A percentile compares a stretch with the other conserved stretches of the same genome.
Evolutionary conservation across 2,888 invertebrate species (phyloP).

Genomic region (Micoletzkya japonica): DNA sequence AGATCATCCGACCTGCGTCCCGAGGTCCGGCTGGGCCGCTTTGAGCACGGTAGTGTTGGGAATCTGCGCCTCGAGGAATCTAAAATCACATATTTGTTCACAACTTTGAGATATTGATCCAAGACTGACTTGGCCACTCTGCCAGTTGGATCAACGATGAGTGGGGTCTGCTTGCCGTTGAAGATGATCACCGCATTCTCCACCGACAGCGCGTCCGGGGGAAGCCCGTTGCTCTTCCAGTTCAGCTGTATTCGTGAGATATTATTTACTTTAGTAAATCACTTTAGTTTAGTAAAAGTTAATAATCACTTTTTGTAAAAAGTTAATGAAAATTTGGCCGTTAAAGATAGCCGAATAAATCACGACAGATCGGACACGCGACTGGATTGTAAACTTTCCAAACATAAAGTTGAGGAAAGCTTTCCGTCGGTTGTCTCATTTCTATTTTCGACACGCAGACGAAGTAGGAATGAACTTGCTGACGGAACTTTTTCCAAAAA

Average conservation of each 20-base stretch:
- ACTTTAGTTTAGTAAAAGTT: not conserved
- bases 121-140: slow-evolving; percentile 12
- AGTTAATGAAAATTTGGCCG: too few relatives aligned
- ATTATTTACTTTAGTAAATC: not conserved
- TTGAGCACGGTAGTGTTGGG: slow-evolving; percentile 76
- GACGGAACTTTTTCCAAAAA: too few relatives aligned
- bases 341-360: too few relatives aligned
- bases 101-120: not conserved
- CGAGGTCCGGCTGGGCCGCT: slow-evolving; percentile 74
- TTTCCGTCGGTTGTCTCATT: too few relatives aligned
- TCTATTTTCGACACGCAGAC: too few relatives aligned
- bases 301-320: too few relatives aligned
- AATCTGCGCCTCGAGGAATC: slow-evolving; percentile 68
- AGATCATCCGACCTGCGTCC: slow-evolving; percentile 44
- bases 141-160: slow-evolving; percentile 81
- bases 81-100: not conserved
- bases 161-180: slow-evolving; percentile 74
- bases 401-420: too few relatives aligned
- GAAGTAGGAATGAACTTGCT: too few relatives aligned
- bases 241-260: slow-evolving; percentile 70
- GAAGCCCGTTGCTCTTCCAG: slow-evolving; percentile 84
- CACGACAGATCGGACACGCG: too few relatives aligned
- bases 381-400: too few relatives aligned
- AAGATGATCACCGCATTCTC: slow-evolving; percentile 82
- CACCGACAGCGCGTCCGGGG: slow-evolving; percentile 77